Percentiles rank a stretch among this genome's conserved stretches.
These are phyloP conservation scores for Aptenodytes patagonicus DNA, from an alignment of 2,113 vertebrate genomes.

Conservation along the genomic window DNA sequence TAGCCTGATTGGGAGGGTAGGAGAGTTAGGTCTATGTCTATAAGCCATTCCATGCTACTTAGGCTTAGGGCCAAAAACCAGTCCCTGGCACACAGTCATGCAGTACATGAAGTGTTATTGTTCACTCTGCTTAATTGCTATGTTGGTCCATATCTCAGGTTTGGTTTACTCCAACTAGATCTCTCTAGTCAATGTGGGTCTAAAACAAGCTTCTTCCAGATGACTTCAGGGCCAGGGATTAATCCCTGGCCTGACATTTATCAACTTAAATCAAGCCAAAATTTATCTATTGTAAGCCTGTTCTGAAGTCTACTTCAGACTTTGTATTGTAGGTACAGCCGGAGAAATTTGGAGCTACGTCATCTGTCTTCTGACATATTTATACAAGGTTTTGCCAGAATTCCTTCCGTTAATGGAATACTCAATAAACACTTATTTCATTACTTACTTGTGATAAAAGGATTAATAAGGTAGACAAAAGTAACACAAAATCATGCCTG, in stretches of 20 bases:
- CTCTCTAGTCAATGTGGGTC: neutral
- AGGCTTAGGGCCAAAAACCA: neutral
- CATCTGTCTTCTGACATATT: neutral
- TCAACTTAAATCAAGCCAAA: neutral
- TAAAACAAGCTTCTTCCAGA: neutral
- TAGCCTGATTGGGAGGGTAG: neutral
- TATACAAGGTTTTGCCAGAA: neutral
- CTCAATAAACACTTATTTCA: neutral
- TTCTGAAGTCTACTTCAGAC: neutral
- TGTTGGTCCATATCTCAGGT: neutral
- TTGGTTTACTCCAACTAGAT: neutral
- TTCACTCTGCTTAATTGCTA: neutral
- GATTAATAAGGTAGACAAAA: neutral
- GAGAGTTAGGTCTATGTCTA: neutral
- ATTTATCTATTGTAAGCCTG: neutral
- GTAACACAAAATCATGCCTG: neutral
- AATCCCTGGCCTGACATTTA: neutral
- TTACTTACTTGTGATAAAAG: neutral
- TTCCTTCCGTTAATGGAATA: neutral
- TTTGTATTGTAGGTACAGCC: neutral
- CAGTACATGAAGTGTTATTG: neutral
- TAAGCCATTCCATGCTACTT: neutral
- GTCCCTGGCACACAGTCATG: neutral
- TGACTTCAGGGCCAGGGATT: neutral
- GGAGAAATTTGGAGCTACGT: neutral